These are phyloP conservation scores for Parazoanthus darwini DNA, from an alignment of 92 coral and sea anemone genomes.

Conservation along the genomic window DNA sequence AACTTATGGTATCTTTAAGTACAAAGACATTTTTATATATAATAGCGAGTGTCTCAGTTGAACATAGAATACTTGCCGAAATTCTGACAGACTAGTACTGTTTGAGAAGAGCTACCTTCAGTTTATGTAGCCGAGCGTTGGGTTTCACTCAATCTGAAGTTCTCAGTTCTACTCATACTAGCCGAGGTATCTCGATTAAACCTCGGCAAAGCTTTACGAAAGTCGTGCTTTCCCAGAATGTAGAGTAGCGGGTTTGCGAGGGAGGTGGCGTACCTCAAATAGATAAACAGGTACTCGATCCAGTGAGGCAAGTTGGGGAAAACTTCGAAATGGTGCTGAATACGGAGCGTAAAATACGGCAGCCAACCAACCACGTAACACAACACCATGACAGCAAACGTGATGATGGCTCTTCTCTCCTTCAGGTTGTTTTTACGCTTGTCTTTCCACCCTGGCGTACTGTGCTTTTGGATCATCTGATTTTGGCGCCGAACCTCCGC, in stretches of 20 bases:
- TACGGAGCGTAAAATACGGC: slow-evolving; percentile 52
- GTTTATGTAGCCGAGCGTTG: too few relatives aligned
- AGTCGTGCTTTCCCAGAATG: slow-evolving; percentile 81
- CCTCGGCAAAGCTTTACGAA: too few relatives aligned
- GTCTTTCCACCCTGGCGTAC: slow-evolving; percentile 24
- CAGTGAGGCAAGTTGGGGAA: background rate
- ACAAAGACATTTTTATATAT: too few relatives aligned
- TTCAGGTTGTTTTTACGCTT: slow-evolving; percentile 16
- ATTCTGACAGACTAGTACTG: too few relatives aligned
- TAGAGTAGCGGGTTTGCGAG: slow-evolving; percentile 75
- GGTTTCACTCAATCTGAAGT: too few relatives aligned
- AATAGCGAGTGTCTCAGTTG: too few relatives aligned
- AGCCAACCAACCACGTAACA: slow-evolving; percentile 55
- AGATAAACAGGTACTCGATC: slow-evolving; percentile 17
- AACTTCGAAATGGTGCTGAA: background rate
- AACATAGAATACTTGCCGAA: too few relatives aligned
- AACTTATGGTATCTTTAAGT: too few relatives aligned
- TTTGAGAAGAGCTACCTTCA: too few relatives aligned
- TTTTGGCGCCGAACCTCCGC: slow-evolving; percentile 55
- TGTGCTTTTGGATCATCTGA: slow-evolving; percentile 38
- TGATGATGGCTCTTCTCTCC: slow-evolving; percentile 47
- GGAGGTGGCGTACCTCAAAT: slow-evolving; percentile 68
- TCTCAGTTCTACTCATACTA: too few relatives aligned
- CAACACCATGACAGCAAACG: slow-evolving; percentile 54
- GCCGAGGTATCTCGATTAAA: too few relatives aligned